A percentile compares a stretch with the other conserved stretches of the same genome.
Evolutionary conservation across 1,140 invertebrate genomes (phyloP).

Genomic region (Drosophila aff.): DNA sequence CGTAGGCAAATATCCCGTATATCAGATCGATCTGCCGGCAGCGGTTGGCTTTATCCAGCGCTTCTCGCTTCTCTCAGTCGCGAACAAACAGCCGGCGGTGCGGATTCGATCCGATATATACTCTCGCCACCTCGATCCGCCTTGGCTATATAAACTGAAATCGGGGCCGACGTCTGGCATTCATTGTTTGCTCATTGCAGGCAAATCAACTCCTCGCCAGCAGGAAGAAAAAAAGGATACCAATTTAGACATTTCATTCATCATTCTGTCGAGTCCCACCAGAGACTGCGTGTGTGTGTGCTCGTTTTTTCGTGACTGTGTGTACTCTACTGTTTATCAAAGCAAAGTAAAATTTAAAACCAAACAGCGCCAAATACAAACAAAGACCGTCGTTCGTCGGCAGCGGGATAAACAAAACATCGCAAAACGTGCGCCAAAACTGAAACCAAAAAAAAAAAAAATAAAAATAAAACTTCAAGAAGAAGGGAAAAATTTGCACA

Average conservation of each 20-base stretch:
- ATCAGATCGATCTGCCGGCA: constrained; percentile 24
- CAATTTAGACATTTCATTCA: constrained; percentile 26
- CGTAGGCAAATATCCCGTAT: constrained; percentile 26
- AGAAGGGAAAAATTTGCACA: constrained; percentile 41
- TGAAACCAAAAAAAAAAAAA: constrained; percentile 37
- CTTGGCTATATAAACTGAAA: constrained; percentile 67
- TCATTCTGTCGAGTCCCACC: constrained; percentile 13
- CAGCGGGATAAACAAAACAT: constrained; percentile 66
- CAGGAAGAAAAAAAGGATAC: constrained; percentile 9
- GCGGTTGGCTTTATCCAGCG: constrained; percentile 28
- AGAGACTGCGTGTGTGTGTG: background rate
- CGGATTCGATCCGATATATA: constrained; percentile 32
- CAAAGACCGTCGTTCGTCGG: constrained; percentile 34
- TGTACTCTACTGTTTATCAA: constrained; percentile 50
- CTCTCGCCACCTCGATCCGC: constrained; percentile 34
- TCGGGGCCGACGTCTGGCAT: constrained; percentile 61
- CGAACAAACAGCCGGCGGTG: constrained; percentile 40
- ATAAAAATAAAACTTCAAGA: constrained; percentile 3
- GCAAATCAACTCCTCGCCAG: constrained; percentile 44
- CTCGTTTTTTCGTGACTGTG: constrained; percentile 23
- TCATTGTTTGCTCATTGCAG: constrained; percentile 70
- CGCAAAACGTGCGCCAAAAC: constrained; percentile 62
- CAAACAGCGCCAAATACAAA: constrained; percentile 65
- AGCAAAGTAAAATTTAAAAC: constrained; percentile 58
- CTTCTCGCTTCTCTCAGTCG: constrained; percentile 45